Base-by-base conservation (phyloP, 2,113 vertebrate genomes). In the Thamnaconus septentrionalis region DNA sequence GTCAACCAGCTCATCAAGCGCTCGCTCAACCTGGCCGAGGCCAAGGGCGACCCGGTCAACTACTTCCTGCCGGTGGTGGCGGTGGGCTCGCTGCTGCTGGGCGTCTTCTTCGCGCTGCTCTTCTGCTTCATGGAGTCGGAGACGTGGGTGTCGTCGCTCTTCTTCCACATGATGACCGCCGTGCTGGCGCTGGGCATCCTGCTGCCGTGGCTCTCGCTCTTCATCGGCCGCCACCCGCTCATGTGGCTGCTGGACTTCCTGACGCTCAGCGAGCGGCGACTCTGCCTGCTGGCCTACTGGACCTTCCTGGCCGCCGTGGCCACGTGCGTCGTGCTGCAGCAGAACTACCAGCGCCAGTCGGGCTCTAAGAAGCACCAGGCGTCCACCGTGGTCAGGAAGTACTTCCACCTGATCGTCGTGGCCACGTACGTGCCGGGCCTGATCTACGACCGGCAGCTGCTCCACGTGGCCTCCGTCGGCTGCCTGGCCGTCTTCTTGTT, bases 1-100 rank as follows among this genome's bases (percentile, higher is more conserved):
- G 92, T 98, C 76, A 98, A 98, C 84, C 97, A 98, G 90, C 96
- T 99, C 70, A 96, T 99, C 85, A 98, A 98, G 76, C 95, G 95
- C 56, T 99, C 97, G 0, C 85, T 99, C 62, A 94, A 90, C 0
- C 76, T 92, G 9, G 56, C 90, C 0, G 94, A 95, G 78, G 91
- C 90, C 53, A 93, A 92, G 78, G 93, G 92, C 0, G 94, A 98
- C 31, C 96, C 96, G 0, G 86, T 94, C 9, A 93, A 95, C 85
- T 97, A 95, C 55, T 93, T 98, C 75, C 94, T 99, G 44, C 91
- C 98, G 3, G 96, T 98, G 0, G 76, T 88, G 0, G 91, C 97
- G 72, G 90, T 95, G 0, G 96, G 96, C 18, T 91, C 94, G 2
- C 84, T 97, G 48, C 69, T 99, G 10, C 87, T 98, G 51, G 97